A percentile compares a stretch with the other conserved stretches of the same genome.
phyloP scores from a whole-genome alignment of 2,113 vertebrate genomes.

The Nerophis lumbriciformis region DNA sequence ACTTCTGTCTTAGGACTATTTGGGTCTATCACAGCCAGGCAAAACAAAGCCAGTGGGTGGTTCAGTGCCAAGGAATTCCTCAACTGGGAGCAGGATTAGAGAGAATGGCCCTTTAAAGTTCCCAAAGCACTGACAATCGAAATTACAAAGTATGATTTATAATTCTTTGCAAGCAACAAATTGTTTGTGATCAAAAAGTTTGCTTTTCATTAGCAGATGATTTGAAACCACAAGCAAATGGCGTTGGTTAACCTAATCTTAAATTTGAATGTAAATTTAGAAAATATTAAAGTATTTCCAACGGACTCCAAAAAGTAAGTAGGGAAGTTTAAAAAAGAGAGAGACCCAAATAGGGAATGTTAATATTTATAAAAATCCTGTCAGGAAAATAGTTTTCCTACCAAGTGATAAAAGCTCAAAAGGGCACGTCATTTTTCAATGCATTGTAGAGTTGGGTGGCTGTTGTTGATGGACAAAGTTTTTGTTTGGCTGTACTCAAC shows the following conservation, averaged over 20 bases:
- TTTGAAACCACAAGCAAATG: slow-evolving; percentile 7
- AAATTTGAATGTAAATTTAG: slow-evolving; percentile 7
- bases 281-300: background rate
- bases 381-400: too few relatives aligned
- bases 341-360: too few relatives aligned
- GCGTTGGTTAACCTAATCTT: slow-evolving; percentile 11
- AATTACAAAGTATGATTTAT: slow-evolving; percentile 34
- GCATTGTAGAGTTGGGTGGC: too few relatives aligned
- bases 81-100: slow-evolving; percentile 54
- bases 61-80: slow-evolving; percentile 65
- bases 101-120: slow-evolving; percentile 43
- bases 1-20: slow-evolving; percentile 24
- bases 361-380: too few relatives aligned
- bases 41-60: slow-evolving; percentile 49
- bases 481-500: too few relatives aligned
- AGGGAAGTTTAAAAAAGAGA: background rate
- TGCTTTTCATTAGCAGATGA: slow-evolving; percentile 23
- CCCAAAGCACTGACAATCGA: slow-evolving; percentile 26
- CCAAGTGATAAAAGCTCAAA: too few relatives aligned
- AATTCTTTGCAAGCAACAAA: slow-evolving; percentile 21
- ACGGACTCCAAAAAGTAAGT: background rate
- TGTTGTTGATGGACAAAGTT: too few relatives aligned
- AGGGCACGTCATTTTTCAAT: too few relatives aligned
- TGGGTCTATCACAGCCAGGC: slow-evolving; percentile 17
- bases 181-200: slow-evolving; percentile 10